Evolutionary conservation across 2,888 invertebrate genomes (phyloP).

Genomic region (Lypha dubia): DNA sequence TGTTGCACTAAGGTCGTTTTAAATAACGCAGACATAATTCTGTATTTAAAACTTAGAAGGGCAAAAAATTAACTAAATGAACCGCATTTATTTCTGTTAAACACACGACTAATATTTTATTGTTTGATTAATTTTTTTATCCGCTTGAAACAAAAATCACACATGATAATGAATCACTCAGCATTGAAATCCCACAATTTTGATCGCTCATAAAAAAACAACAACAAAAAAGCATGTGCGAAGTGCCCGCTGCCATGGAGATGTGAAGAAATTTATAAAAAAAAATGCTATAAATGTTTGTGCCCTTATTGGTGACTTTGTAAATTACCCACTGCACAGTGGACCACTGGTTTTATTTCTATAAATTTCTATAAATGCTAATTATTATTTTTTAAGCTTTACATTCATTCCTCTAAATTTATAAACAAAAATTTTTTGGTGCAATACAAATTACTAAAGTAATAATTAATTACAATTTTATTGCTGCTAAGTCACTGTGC

Average conservation of each 20-base stretch:
- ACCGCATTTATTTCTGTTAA: constrained; percentile 29
- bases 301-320: not conserved
- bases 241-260: not conserved
- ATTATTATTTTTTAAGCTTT: not conserved
- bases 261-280: constrained; percentile 22
- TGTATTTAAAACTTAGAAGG: not conserved
- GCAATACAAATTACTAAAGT: not conserved
- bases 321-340: constrained; percentile 24
- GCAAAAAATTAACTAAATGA: not conserved
- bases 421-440: not conserved
- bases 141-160: constrained; percentile 2
- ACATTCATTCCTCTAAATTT: not conserved
- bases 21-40: constrained; percentile 60
- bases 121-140: constrained; percentile 19
- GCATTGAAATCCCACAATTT: not conserved
- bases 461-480: not conserved
- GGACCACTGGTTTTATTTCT: not conserved
- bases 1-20: constrained; percentile 50
- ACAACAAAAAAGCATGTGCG: not conserved
- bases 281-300: constrained; percentile 24
- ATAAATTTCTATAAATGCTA: not conserved
- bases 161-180: constrained; percentile 38
- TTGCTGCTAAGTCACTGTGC: constrained; percentile 20
- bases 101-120: constrained; percentile 31
- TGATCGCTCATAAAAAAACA: not conserved